Evolutionary conservation across 2,113 vertebrate genomes (phyloP).

Genomic region (Cebus imitator): DNA sequence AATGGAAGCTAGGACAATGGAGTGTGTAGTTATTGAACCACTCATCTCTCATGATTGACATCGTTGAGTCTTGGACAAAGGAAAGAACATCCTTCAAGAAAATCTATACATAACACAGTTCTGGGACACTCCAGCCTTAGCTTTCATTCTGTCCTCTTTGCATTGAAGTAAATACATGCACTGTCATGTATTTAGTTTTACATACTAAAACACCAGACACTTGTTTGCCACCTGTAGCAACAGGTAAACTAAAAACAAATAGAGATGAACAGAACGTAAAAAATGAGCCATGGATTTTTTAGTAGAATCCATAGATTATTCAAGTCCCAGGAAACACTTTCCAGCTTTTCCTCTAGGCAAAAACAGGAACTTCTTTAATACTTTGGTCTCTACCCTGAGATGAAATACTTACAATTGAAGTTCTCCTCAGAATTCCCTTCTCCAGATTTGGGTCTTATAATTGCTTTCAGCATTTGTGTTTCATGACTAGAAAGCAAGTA

Average conservation of each 20-base stretch:
- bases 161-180: neutral
- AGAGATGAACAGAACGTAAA: neutral
- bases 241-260: neutral
- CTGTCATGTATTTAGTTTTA: neutral
- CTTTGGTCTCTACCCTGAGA: neutral
- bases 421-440: neutral
- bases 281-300: neutral
- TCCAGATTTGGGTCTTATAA: neutral
- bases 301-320: neutral
- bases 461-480: neutral
- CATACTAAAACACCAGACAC: neutral
- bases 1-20: neutral
- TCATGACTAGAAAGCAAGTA: neutral
- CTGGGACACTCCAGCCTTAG: neutral
- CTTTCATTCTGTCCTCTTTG: neutral
- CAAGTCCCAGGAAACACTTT: neutral
- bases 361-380: neutral
- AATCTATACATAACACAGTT: neutral
- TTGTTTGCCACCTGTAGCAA: neutral
- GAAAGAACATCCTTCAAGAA: neutral
- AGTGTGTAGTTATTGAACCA: neutral
- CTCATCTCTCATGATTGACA: neutral
- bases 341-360: neutral
- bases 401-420: neutral
- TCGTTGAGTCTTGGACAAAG: neutral